These are phyloP conservation scores for Pocillopora verrucosa DNA, from an alignment of 64 coral and sea anemone species.

Conservation along the genomic window DNA sequence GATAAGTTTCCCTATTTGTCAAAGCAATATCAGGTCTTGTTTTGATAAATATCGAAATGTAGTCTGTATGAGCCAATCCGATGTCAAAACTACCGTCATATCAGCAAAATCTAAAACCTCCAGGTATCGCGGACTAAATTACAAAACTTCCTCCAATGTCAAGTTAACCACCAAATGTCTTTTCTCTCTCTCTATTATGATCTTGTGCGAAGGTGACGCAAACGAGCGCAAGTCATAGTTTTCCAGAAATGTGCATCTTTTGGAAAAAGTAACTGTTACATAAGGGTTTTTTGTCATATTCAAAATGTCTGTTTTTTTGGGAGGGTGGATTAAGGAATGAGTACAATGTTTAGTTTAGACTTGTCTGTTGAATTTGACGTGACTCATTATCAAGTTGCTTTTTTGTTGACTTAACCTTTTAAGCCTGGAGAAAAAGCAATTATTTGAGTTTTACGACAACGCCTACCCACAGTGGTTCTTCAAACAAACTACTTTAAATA, in stretches of 20 bases:
- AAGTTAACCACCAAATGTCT: not conserved
- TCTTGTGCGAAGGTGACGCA: not conserved
- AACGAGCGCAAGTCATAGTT: not conserved
- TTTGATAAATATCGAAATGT: conserved; percentile 55
- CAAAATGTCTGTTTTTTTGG: not conserved
- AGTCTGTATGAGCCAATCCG: conserved; percentile 36
- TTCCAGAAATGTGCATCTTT: not conserved
- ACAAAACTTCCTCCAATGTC: not conserved
- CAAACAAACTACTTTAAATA: conserved; percentile 44
- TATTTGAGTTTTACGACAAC: not conserved
- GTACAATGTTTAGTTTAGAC: conserved; percentile 18
- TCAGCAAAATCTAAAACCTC: conserved; percentile 34
- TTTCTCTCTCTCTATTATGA: not conserved
- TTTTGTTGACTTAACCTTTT: not conserved
- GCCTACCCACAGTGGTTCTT: not conserved
- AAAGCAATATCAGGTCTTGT: conserved; percentile 34
- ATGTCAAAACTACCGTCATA: conserved; percentile 6
- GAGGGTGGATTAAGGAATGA: conserved; percentile 6
- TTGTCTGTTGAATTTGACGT: not conserved
- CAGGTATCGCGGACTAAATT: conserved; percentile 1
- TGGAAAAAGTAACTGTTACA: not conserved
- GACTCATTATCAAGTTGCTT: conserved; percentile 14
- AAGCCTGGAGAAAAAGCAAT: conserved; percentile 9
- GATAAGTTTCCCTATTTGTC: conserved; percentile 49
- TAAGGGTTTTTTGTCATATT: too few species aligned